Base-by-base conservation (phyloP, 2,888 invertebrate genomes). In the Ephialtes manifestator region DNA sequence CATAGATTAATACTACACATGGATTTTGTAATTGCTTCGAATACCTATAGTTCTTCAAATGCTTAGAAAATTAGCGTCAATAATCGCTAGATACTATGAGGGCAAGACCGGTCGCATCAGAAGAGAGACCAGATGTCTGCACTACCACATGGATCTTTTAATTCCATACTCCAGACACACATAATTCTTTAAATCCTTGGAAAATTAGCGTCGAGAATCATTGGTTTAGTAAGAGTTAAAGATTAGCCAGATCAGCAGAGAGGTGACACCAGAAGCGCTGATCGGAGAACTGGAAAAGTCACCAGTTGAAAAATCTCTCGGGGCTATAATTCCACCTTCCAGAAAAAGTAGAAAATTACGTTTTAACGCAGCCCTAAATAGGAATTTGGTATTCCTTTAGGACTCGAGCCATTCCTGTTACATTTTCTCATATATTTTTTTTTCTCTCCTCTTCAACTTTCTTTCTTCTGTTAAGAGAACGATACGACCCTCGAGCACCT, bases 341-440 rank as follows among this genome's bases (percentile, higher is more conserved):
- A 28, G 48, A 68, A 68, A 79, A 39, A 63, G 75, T 77, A 67
- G 39, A 72, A 75, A 82, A 82, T 83, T 71, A 72, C 35, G 31
- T 51, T 67, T 71, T 74, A 81, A 86, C 63, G 74, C 48, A 67
- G 72, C 53, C 51, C 77, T 86, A 86, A 82, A 87, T 82, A 82
- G 81, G 51, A 76, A 86, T 87, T 85, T 86, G 79, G 85, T 84
- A 82, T 86, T 85, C 83, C 81, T 88, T 77, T 48, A 80, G 83
- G 87, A 80, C 39, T 80, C 71, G 15, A 48, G 48, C 83, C 35
- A 63, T 68, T 77, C 35, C 60, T 68, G 58, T 81, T 77, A 72
- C 71, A 35, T 65, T 84, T 71, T 63, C 58, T 81, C 70, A 68
- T 63, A 51, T 72, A 71, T 76, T 58, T 11, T 76, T 80, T 55